phyloP scores from a whole-genome alignment of 2,888 invertebrate species.

The Choreutis nemorana region DNA sequence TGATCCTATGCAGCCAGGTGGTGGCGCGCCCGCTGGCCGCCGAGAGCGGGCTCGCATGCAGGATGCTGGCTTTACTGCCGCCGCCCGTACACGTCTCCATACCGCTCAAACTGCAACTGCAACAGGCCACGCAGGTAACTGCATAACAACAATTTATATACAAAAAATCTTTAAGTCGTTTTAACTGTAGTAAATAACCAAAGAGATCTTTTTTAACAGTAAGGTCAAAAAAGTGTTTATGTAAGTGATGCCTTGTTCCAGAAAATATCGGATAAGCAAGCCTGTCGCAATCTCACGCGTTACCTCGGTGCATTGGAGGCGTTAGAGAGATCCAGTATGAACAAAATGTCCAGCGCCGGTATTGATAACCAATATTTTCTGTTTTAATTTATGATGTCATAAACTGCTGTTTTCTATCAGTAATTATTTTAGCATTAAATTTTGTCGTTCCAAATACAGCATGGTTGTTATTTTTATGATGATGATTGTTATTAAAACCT shows the following conservation, averaged over 20 bases:
- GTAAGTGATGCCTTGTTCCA: too few species aligned
- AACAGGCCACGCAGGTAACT: too few species aligned
- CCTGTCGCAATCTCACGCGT: conserved; percentile 44
- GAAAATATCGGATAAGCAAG: conserved; percentile 56
- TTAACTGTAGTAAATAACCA: too few species aligned
- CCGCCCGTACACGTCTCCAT: conserved; percentile 39
- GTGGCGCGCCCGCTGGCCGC: conserved; percentile 28
- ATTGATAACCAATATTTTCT: conserved; percentile 5
- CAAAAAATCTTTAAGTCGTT: too few species aligned
- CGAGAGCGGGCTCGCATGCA: conserved; percentile 38
- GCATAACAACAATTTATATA: too few species aligned
- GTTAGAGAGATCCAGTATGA: conserved; percentile 36
- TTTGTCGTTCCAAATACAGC: too few species aligned
- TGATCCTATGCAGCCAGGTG: conserved; percentile 32
- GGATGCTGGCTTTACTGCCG: conserved; percentile 48
- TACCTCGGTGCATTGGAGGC: conserved; percentile 53
- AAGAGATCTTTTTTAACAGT: too few species aligned
- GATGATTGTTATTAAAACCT: too few species aligned
- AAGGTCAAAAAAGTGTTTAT: too few species aligned
- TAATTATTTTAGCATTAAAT: not conserved
- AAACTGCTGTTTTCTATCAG: not conserved
- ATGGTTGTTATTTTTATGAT: too few species aligned
- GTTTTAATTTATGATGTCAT: too few species aligned
- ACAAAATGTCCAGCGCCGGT: conserved; percentile 48
- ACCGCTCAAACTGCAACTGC: conserved; percentile 34